Percentiles rank a stretch among this genome's conserved stretches.
Conservation (phyloP, 2,888 invertebrate genomes). For the Cephus nigrinus region DNA sequence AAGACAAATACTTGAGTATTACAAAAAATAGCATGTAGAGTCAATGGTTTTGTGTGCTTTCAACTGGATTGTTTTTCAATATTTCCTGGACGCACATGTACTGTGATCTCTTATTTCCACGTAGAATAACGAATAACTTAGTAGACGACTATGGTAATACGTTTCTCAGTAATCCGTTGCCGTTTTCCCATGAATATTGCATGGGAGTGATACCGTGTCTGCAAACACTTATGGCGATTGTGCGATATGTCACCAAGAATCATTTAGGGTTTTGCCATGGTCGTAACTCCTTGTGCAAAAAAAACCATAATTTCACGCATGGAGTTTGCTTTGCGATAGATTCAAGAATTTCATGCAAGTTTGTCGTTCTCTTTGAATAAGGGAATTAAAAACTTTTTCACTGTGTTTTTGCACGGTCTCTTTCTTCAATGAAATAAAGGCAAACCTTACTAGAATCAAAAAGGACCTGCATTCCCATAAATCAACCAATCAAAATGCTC, state of each 20-base stretch:
- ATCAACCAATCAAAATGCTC: slow-evolving; percentile 25
- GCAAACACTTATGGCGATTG: neutral
- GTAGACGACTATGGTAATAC: slow-evolving; percentile 3
- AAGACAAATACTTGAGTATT: neutral
- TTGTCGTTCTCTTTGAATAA: neutral
- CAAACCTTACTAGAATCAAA: neutral
- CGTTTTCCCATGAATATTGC: neutral
- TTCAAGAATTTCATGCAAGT: neutral
- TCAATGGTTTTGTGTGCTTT: neutral
- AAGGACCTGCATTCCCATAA: slow-evolving; percentile 14
- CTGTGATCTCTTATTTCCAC: neutral
- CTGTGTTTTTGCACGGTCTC: neutral
- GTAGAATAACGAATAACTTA: neutral
- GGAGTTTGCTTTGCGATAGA: neutral
- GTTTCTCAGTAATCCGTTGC: slow-evolving; percentile 1
- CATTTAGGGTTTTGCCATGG: neutral
- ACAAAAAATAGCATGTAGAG: neutral
- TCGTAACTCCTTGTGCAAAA: neutral
- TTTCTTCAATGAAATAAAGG: neutral
- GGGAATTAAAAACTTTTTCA: neutral
- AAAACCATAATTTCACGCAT: neutral
- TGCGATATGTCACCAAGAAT: slow-evolving; percentile 1
- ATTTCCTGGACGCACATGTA: neutral
- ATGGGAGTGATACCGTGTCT: slow-evolving; percentile 2
- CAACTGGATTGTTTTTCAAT: neutral